phyloP scores from a whole-genome alignment of 64 coral and sea anemone species.

The Exaiptasia diaphana region DNA sequence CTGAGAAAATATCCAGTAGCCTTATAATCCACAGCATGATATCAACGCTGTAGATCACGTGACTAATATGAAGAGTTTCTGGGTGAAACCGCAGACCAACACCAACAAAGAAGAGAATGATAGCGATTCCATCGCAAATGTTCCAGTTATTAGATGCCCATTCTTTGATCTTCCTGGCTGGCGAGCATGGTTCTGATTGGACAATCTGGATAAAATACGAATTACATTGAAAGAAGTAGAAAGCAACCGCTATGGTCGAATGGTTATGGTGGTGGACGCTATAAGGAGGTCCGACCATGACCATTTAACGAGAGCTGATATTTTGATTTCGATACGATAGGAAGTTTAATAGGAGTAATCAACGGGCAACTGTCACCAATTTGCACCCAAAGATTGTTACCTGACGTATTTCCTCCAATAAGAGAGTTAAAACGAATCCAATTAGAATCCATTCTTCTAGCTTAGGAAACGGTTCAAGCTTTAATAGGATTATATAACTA shows the following conservation, averaged over 20 bases:
- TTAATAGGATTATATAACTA: slow-evolving; percentile 62
- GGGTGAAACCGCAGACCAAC: slow-evolving; percentile 59
- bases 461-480: slow-evolving; percentile 42
- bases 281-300: no score
- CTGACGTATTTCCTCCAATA: slow-evolving; percentile 79
- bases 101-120: slow-evolving; percentile 67
- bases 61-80: slow-evolving; percentile 52
- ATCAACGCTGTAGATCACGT: slow-evolving; percentile 73
- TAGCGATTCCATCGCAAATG: slow-evolving; percentile 69
- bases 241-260: no score
- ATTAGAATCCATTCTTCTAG: slow-evolving; percentile 61
- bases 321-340: no score
- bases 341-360: no score
- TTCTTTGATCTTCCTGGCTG: slow-evolving; percentile 46
- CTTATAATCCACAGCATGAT: slow-evolving; percentile 91
- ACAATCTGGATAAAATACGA: slow-evolving; percentile 29
- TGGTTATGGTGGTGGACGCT: no score
- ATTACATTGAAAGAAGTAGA: not conserved
- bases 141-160: slow-evolving; percentile 87
- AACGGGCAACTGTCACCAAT: no score
- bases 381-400: no score
- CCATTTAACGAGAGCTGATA: no score
- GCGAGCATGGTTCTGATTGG: slow-evolving; percentile 27
- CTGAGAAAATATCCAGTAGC: slow-evolving; percentile 78
- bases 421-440: slow-evolving; percentile 75